phyloP scores from a whole-genome alignment of 1,140 invertebrate species.

The Orius insidiosus region DNA sequence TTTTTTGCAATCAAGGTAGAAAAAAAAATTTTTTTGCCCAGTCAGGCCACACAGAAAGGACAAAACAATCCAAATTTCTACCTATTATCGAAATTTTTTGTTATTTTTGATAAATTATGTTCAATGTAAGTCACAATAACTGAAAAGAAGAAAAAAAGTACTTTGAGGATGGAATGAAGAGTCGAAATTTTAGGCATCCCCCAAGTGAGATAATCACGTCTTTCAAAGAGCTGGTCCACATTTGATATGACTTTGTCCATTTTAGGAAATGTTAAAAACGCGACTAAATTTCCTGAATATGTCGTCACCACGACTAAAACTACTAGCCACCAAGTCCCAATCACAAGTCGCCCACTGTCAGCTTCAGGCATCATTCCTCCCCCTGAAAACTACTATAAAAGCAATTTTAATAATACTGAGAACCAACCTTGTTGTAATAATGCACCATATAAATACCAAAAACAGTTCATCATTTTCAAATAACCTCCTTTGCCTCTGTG shows the following conservation, averaged over 20 bases:
- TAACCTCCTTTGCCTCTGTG: conserved; percentile 35
- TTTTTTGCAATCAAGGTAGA: too few relatives aligned
- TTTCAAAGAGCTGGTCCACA: conserved; percentile 46
- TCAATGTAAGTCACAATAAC: not conserved
- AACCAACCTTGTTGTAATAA: conserved; percentile 72
- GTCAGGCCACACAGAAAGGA: too few relatives aligned
- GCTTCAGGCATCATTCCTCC: conserved; percentile 67
- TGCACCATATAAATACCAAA: conserved; percentile 82
- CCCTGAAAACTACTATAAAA: too few relatives aligned
- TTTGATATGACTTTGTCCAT: conserved; percentile 59
- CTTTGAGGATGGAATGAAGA: conserved; percentile 47
- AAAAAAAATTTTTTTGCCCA: too few relatives aligned
- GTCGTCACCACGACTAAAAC: conserved; percentile 79
- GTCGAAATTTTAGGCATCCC: conserved; percentile 53
- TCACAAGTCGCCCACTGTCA: conserved; percentile 70
- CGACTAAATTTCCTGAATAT: conserved; percentile 83
- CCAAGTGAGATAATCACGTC: conserved; percentile 44
- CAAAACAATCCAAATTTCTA: too few relatives aligned
- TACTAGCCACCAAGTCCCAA: conserved; percentile 85
- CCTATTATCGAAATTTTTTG: too few relatives aligned
- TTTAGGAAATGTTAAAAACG: conserved; percentile 81
- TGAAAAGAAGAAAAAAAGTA: conserved; percentile 18
- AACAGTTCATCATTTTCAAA: conserved; percentile 52
- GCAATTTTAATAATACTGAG: conserved; percentile 1
- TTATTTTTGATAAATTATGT: not conserved